These are phyloP conservation scores for Crotalus helleri DNA, from an alignment of 2,113 vertebrate genomes.

Conservation along the genomic window DNA sequence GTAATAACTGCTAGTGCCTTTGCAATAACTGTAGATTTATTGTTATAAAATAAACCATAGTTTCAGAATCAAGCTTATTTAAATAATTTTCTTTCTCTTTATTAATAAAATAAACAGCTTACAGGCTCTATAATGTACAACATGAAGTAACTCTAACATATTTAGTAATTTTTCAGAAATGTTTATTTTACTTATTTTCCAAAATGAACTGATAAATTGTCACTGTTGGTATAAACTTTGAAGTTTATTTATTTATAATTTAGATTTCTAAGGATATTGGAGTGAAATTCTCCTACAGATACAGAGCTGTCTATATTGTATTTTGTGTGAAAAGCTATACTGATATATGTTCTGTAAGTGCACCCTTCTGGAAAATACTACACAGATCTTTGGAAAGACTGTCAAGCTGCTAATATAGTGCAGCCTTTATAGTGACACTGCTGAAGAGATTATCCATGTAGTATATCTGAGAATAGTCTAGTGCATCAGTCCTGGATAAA, in stretches of 20 bases:
- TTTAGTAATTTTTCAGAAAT: background rate
- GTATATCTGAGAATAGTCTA: constrained; percentile 6
- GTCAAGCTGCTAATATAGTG: constrained; percentile 8
- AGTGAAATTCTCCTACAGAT: background rate
- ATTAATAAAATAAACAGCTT: background rate
- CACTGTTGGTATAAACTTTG: background rate
- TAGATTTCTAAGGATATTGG: background rate
- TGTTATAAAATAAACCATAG: background rate
- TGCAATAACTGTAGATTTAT: background rate
- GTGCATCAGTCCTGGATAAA: constrained; percentile 28
- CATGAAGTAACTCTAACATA: background rate
- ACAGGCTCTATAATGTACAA: background rate
- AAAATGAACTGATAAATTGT: background rate
- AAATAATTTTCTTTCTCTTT: background rate
- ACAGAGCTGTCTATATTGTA: background rate
- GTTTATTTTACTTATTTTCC: background rate
- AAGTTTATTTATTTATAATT: background rate
- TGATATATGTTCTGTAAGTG: background rate
- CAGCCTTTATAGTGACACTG: background rate
- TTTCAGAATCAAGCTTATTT: background rate
- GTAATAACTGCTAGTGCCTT: background rate
- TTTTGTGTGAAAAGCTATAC: constrained; percentile 1
- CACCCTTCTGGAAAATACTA: constrained; percentile 13
- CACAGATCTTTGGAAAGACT: constrained; percentile 21
- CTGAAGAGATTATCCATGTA: constrained; percentile 14